phyloP scores from a whole-genome alignment of 2,113 vertebrate species.

The Rhea pennata region DNA sequence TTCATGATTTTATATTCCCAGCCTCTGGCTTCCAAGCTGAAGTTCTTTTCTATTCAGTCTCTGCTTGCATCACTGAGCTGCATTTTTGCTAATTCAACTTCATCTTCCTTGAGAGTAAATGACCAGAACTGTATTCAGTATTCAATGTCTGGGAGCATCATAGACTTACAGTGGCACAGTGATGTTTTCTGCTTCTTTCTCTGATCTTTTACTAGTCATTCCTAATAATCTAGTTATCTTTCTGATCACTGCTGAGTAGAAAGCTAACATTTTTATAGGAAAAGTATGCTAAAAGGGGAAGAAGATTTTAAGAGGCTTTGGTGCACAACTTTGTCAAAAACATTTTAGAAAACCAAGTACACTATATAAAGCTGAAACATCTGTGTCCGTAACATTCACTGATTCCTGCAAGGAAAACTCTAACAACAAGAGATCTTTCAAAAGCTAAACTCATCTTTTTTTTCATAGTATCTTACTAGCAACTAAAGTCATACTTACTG shows the following conservation, averaged over 20 bases:
- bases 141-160: neutral
- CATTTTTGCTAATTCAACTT: neutral
- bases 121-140: neutral
- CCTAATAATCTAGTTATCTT: neutral
- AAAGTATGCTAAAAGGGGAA: neutral
- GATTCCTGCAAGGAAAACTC: neutral
- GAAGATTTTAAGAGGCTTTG: neutral
- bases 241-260: neutral
- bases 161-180: rapidly evolving
- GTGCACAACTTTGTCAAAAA: neutral
- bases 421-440: neutral
- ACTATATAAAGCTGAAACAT: neutral
- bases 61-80: rapidly evolving
- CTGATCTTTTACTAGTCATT: neutral
- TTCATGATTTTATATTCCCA: neutral
- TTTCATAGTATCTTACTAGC: neutral
- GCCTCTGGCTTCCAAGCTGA: neutral
- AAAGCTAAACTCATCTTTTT: neutral
- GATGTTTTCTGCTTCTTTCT: neutral
- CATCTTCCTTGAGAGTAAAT: neutral
- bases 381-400: neutral
- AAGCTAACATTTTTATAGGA: neutral
- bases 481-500: neutral
- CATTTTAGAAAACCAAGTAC: neutral
- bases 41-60: neutral